Evolutionary conservation across 37 sponge, comb jelly and placozoan genomes (phyloP), one percentile per base, ranked within the genome.

Genomic region (Axinella damicornis): DNA sequence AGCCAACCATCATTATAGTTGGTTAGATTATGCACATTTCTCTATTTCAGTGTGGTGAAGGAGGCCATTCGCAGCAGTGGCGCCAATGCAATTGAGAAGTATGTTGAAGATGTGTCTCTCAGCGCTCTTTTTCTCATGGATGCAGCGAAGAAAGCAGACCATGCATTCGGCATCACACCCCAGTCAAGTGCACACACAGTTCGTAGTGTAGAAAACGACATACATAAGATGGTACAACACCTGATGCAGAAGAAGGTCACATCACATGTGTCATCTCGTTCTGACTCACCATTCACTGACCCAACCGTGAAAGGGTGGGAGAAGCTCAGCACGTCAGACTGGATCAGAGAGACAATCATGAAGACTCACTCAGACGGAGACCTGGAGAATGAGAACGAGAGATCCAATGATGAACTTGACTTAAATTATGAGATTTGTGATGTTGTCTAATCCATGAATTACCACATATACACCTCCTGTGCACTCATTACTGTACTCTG

Each of bases 21-120:
- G n/a, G n/a, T n/a, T n/a, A n/a, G n/a, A n/a, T n/a, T n/a, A n/a
- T 30, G 46, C n/a, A n/a, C n/a, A n/a, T n/a, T n/a, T n/a, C n/a
- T n/a, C n/a, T n/a, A n/a, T n/a, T n/a, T n/a, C n/a, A 78, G 79
- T 64, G 30, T 78, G 20, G 16, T 78, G 27, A 76, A 76, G 59
- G 37, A 77, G 21, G 32, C 82, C 18, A 12, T 81, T 13, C 20
- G 71, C 18, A 53, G 71, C 39, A 55, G 35, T 37, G 71, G 82
- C 2, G 59, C 57, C 12, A 52, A 55, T 36, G 59, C 69, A 2
- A 71, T 71, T 16, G 20, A 58, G 27, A 40, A 69, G 31, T 71
- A 69, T 56, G 18, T 81, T 18, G 71, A 81, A 34, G 82, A 71
- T n/a, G 37, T 81, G n/a, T 81, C 82, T 1, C 16, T 69, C 24